Evolutionary conservation across 1,140 invertebrate species (phyloP), one percentile per base, ranked within the genome.

Genomic region (Saccostrea glomerata): DNA sequence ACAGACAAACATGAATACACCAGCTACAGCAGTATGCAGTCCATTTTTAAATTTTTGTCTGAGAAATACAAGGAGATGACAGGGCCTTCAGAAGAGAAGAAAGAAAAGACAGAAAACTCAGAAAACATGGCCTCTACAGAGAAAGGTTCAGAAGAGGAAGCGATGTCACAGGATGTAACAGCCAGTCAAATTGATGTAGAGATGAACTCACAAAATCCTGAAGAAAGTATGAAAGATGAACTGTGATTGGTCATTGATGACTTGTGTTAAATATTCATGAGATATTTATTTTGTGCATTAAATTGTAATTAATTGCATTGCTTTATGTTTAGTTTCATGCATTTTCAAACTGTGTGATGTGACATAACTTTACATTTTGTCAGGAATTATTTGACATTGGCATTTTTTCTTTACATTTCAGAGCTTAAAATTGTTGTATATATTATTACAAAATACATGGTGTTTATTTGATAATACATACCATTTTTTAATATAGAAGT

Each of bases 1-100:
- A 90, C 89, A 70, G 89, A 90, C 11, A 86, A 83, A 55, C 89
- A 90, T 73, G 89, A 90, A 15, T 86, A 88, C 73, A 90, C 89
- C 11, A 90, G 89, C 23, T 86, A 82, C 40, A 30, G 66, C 60
- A 88, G 89, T 60, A 90, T 86, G 87, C 54, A 86, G 56, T 90
- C 89, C 47, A 90, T 90, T 47, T 90, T 90, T 85, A 90, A 88
- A 86, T 90, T 70, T 77, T 88, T 90, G 55, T 84, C 25, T 70
- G 85, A 88, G 55, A 85, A 86, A 60, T 90, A 88, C 70, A 85
- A 88, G 25, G 56, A 88, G 58, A 84, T 77, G 70, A 36, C 12
- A 17, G 70, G 36, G n/a, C n/a, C 58, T 30, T 2, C 60, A 6
- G 23, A 25, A 2, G 70, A 36, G 30, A 36, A 30, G 12, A 30